Evolutionary conservation across 1,140 invertebrate species (phyloP).

Genomic region (Hydropsyche tenuis): DNA sequence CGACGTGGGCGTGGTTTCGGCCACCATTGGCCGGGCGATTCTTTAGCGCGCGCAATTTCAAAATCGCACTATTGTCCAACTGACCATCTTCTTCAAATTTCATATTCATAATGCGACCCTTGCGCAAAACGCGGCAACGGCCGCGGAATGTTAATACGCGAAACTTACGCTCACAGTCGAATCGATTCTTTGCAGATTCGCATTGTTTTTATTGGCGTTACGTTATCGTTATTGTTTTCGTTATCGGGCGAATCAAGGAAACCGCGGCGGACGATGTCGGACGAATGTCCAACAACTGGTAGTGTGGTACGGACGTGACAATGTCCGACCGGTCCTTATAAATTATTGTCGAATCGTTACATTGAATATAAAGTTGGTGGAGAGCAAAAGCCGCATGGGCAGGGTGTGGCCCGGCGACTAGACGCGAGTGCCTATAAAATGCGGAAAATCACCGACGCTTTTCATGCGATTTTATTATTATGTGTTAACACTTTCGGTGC

Average conservation of each 20-base stretch:
- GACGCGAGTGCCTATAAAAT: too few relatives aligned
- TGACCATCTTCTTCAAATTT: too few relatives aligned
- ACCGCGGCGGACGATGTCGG: constrained; percentile 6
- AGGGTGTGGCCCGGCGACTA: constrained; percentile 10
- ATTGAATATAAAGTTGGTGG: constrained; percentile 27
- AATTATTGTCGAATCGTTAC: constrained; percentile 29
- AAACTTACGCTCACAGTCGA: too few relatives aligned
- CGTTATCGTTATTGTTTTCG: constrained; percentile 19
- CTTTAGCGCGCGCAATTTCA: constrained; percentile 2
- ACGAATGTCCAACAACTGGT: not conserved
- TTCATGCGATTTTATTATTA: too few relatives aligned
- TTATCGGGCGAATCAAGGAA: not conserved
- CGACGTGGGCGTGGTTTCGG: not conserved
- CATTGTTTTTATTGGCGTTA: not conserved
- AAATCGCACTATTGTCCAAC: not conserved
- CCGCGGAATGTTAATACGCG: too few relatives aligned
- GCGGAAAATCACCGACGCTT: too few relatives aligned
- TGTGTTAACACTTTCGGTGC: too few relatives aligned
- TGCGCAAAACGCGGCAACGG: not conserved
- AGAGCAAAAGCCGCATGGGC: constrained; percentile 7
- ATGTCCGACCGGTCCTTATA: constrained; percentile 30
- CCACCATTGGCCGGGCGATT: not conserved
- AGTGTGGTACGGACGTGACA: constrained; percentile 8
- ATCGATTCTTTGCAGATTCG: too few relatives aligned
- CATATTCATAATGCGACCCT: too few relatives aligned